phyloP scores from a whole-genome alignment of 2,113 vertebrate species.

The Elephantulus edwardii region DNA sequence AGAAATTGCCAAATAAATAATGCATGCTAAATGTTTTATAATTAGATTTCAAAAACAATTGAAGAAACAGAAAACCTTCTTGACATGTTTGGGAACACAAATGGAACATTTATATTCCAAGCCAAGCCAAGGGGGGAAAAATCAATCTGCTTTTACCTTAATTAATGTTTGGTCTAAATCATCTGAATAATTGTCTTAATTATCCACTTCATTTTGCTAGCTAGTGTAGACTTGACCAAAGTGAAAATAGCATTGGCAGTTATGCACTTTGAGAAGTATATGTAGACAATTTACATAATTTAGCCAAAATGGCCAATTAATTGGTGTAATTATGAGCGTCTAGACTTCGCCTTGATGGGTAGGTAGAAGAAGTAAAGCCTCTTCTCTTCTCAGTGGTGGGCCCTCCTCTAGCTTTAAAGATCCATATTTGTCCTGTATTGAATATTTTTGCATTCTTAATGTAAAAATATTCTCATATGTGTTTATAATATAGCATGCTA shows the following conservation, averaged over 20 bases:
- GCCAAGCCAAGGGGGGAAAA: not conserved
- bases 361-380: slow-evolving; percentile 58
- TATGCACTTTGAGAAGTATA: slow-evolving; percentile 71
- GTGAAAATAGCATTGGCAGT: slow-evolving; percentile 72
- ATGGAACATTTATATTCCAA: slow-evolving; percentile 58
- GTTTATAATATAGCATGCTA: slow-evolving; percentile 61
- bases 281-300: slow-evolving; percentile 77
- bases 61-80: slow-evolving; percentile 37
- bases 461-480: slow-evolving; percentile 66
- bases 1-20: slow-evolving; percentile 42
- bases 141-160: slow-evolving; percentile 73
- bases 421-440: slow-evolving; percentile 45
- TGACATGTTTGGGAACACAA: slow-evolving; percentile 43
- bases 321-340: slow-evolving; percentile 76
- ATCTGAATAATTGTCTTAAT: slow-evolving; percentile 74
- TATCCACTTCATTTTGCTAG: slow-evolving; percentile 74
- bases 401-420: slow-evolving; percentile 27
- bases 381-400: slow-evolving; percentile 47
- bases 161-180: slow-evolving; percentile 77
- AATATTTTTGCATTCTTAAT: slow-evolving; percentile 72
- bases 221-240: slow-evolving; percentile 72
- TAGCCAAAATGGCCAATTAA: slow-evolving; percentile 77
- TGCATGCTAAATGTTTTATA: slow-evolving; percentile 10
- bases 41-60: slow-evolving; percentile 49
- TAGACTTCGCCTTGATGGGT: slow-evolving; percentile 66